Conservation (phyloP, 2,113 vertebrate species). For the Cyprinus carpio region DNA sequence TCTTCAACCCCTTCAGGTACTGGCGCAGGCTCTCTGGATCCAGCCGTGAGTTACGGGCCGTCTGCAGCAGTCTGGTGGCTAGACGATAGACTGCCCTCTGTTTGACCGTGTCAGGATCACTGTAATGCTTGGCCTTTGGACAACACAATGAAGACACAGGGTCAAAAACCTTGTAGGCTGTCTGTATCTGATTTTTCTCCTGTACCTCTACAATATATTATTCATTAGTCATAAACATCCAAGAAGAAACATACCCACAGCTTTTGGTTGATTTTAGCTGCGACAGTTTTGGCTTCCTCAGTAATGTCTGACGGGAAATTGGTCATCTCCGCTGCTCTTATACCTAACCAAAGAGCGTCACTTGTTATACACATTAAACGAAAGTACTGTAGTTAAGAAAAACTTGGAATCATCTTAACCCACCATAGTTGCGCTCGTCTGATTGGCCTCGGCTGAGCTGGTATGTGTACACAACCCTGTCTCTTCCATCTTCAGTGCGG, state of each 20-base stretch:
- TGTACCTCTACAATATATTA: not conserved
- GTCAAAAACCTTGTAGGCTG: not conserved
- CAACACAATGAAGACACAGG: not conserved
- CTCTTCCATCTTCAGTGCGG: slow-evolving; percentile 74
- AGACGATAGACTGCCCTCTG: slow-evolving; percentile 83
- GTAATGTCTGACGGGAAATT: slow-evolving; percentile 82
- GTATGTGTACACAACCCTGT: slow-evolving; percentile 87
- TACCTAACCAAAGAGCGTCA: slow-evolving; percentile 70
- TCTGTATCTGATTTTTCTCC: not conserved
- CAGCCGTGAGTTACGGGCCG: slow-evolving; percentile 89
- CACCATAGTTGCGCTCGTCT: slow-evolving; percentile 93
- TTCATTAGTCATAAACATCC: not conserved
- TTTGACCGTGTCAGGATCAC: slow-evolving; percentile 77
- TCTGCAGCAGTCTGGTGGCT: slow-evolving; percentile 84
- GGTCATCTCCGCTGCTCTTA: slow-evolving; percentile 90
- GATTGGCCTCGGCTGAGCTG: slow-evolving; percentile 85
- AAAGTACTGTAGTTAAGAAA: not conserved
- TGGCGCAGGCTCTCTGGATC: slow-evolving; percentile 83
- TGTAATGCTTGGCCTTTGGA: slow-evolving; percentile 80
- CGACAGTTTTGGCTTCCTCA: slow-evolving; percentile 84
- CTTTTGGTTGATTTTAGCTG: slow-evolving; percentile 79
- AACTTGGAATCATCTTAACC: slow-evolving; percentile 13
- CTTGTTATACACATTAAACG: not conserved
- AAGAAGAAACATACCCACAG: slow-evolving; percentile 79
- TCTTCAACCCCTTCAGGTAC: slow-evolving; percentile 87